A percentile compares a stretch with the other conserved stretches of the same genome.
These are phyloP conservation scores for Equus quagga DNA, from an alignment of 2,113 vertebrate species.

Conservation along the genomic window DNA sequence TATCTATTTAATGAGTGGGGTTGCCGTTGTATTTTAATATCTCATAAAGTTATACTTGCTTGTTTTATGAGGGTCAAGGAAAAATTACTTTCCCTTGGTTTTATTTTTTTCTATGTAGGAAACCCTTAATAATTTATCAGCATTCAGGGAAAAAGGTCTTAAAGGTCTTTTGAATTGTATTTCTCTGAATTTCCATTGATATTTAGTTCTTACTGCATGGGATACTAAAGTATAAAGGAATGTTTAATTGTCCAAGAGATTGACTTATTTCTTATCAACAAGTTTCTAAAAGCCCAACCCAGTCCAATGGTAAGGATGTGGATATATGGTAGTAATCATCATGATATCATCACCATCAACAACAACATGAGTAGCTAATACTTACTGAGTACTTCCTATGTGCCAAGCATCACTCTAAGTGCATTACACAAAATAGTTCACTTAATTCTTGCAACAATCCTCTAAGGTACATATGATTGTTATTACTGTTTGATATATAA, in stretches of 20 bases:
- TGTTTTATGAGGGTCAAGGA: slow-evolving; percentile 63
- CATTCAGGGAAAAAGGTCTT: background rate
- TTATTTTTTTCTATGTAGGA: slow-evolving; percentile 42
- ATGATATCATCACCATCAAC: background rate
- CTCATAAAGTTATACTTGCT: slow-evolving; percentile 56
- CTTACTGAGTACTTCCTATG: background rate
- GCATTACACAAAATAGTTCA: background rate
- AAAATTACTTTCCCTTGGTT: slow-evolving; percentile 52
- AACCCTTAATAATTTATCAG: slow-evolving; percentile 54
- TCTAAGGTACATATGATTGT: background rate
- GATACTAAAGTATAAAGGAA: background rate
- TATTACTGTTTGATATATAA: slow-evolving; percentile 35
- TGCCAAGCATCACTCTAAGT: background rate
- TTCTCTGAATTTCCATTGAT: slow-evolving; percentile 51
- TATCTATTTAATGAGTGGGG: slow-evolving; percentile 40
- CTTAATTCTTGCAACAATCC: slow-evolving; percentile 19
- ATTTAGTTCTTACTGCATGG: slow-evolving; percentile 42
- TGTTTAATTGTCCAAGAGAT: slow-evolving; percentile 40
- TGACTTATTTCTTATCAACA: slow-evolving; percentile 12
- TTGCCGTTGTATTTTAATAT: slow-evolving; percentile 58
- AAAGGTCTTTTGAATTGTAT: slow-evolving; percentile 54
- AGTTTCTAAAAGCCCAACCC: background rate
- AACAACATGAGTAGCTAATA: background rate
- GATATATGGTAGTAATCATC: background rate
- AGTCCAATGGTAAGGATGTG: background rate